phyloP scores from a whole-genome alignment of 2,113 vertebrate species.

The cat (Felis catus) region F.catus_Fca126_mat1.0 CM031424.1:80768001-80768500 shows the following conservation, averaged over 20 bases:
- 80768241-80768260: not conserved
- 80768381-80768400: rapidly evolving
- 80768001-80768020: not conserved
- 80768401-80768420: not conserved
- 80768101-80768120: not conserved
- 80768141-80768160: rapidly evolving
- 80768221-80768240: not conserved
- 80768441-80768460: slow-evolving; percentile 96
- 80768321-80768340: no score
- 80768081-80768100: not conserved
- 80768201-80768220: not conserved
- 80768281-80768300: no score
- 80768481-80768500: slow-evolving; percentile 97
- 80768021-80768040: no score
- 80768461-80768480: slow-evolving; percentile 99
- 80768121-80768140: not conserved
- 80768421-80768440: not conserved
- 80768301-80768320: no score
- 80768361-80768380: not conserved
- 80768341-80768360: no score
- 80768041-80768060: not conserved
- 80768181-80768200: not conserved
- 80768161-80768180: not conserved
- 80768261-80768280: no score
- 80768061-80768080: not conserved